Evolutionary conservation across 2,797 vertebrate species (phyloP).

Genomic region (Paguma larvata): DNA sequence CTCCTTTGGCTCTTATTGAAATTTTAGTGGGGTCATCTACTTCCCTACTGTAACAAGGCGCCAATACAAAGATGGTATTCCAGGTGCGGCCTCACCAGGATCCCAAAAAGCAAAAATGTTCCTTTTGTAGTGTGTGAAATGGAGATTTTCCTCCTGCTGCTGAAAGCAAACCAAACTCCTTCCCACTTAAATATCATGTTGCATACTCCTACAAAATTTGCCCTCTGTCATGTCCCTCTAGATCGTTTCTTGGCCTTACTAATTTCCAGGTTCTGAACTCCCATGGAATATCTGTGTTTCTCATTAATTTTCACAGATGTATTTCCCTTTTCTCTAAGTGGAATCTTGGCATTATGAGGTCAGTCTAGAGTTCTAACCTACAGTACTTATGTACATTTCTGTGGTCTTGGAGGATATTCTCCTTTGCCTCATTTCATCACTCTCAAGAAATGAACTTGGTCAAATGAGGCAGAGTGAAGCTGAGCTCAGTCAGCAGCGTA

Average conservation of each 20-base stretch:
- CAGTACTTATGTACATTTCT: conserved; percentile 16
- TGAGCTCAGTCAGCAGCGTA: not conserved
- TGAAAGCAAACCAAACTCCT: conserved; percentile 69
- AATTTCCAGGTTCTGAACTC: conserved; percentile 78
- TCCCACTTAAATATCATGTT: conserved; percentile 64
- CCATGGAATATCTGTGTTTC: conserved; percentile 79
- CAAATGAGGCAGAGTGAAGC: conserved; percentile 9
- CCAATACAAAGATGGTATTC: not conserved
- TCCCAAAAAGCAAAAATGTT: not conserved
- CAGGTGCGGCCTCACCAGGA: conserved; percentile 34
- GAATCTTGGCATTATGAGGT: conserved; percentile 75
- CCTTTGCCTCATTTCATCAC: conserved; percentile 58
- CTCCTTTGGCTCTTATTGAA: conserved; percentile 33
- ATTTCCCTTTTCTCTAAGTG: conserved; percentile 72
- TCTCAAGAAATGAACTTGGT: conserved; percentile 49
- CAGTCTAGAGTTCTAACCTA: conserved; percentile 73
- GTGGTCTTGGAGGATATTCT: conserved; percentile 14
- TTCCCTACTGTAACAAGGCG: not conserved
- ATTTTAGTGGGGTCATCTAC: not conserved
- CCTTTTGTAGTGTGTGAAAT: not conserved
- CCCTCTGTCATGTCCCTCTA: conserved; percentile 62
- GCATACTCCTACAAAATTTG: conserved; percentile 60
- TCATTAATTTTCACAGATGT: conserved; percentile 77
- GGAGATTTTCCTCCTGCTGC: conserved; percentile 53
- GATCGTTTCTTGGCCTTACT: conserved; percentile 64